Conservation (phyloP, 2,888 invertebrate genomes). For the Xylophagus ater region DNA sequence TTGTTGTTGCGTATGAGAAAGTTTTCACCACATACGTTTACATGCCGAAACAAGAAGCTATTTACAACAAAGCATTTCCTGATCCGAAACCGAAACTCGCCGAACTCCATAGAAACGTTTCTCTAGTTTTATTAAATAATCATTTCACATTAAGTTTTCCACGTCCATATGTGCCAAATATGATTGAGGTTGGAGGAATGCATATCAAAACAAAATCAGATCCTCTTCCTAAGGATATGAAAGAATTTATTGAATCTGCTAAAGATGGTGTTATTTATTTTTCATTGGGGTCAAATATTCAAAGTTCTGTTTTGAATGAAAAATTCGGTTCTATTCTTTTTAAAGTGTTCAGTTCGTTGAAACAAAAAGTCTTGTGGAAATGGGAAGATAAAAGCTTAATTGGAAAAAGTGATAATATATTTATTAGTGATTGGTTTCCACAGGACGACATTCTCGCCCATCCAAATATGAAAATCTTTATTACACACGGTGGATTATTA, state of each 20-base stretch:
- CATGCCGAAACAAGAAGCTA: conserved; percentile 13
- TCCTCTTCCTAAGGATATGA: conserved; percentile 19
- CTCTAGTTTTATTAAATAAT: conserved; percentile 13
- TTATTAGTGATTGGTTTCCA: conserved; percentile 40
- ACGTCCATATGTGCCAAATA: conserved; percentile 14
- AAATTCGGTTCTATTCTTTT: conserved; percentile 42
- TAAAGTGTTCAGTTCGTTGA: conserved; percentile 43
- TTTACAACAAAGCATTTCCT: conserved; percentile 9
- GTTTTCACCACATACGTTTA: conserved; percentile 5
- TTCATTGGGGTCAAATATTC: conserved; percentile 46
- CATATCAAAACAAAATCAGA: neutral
- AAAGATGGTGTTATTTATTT: conserved; percentile 29
- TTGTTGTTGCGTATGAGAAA: conserved; percentile 3
- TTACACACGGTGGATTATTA: conserved; percentile 42
- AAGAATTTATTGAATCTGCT: conserved; percentile 26
- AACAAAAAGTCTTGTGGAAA: conserved; percentile 40
- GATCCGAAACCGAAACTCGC: conserved; percentile 1
- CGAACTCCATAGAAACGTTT: conserved; percentile 8
- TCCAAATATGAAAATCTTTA: conserved; percentile 39
- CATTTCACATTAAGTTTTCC: no score
- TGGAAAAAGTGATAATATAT: conserved; percentile 30
- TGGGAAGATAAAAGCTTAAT: conserved; percentile 32
- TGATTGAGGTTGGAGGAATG: conserved; percentile 17
- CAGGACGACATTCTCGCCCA: conserved; percentile 41
- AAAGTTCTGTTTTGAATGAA: conserved; percentile 43